phyloP scores from a whole-genome alignment of 2,797 vertebrate species.

The Sebastes hubbsi region DNA sequence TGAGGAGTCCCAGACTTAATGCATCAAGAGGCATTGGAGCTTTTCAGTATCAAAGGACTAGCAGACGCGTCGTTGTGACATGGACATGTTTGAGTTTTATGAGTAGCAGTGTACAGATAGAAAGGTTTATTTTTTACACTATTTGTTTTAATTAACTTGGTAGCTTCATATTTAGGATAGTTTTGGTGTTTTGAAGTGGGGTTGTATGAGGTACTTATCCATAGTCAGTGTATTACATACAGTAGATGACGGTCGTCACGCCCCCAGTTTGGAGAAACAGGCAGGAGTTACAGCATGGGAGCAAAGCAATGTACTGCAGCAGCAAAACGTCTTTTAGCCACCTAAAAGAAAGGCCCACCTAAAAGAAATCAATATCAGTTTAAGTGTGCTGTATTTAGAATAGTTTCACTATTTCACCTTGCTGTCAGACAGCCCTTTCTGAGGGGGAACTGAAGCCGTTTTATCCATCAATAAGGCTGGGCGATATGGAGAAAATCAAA shows the following conservation, averaged over 20 bases:
- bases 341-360: background rate
- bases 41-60: slow-evolving; percentile 1
- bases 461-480: background rate
- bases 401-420: too few relatives aligned
- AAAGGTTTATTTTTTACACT: background rate
- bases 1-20: slow-evolving; percentile 36
- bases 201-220: background rate
- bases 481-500: too few relatives aligned
- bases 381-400: background rate
- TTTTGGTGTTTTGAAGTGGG: background rate
- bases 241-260: background rate
- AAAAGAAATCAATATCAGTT: background rate
- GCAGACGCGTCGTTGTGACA: background rate
- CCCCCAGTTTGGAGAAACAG: background rate
- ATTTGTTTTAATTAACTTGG: background rate
- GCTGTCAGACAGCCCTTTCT: background rate
- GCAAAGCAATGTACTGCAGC: background rate
- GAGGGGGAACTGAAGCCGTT: background rate
- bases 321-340: background rate
- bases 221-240: background rate
- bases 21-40: slow-evolving; percentile 10
- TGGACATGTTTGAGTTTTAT: background rate
- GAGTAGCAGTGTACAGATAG: background rate
- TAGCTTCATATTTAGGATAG: background rate
- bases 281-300: background rate